phyloP scores from a whole-genome alignment of 2,888 invertebrate species.

The Hartigia nigra region DNA sequence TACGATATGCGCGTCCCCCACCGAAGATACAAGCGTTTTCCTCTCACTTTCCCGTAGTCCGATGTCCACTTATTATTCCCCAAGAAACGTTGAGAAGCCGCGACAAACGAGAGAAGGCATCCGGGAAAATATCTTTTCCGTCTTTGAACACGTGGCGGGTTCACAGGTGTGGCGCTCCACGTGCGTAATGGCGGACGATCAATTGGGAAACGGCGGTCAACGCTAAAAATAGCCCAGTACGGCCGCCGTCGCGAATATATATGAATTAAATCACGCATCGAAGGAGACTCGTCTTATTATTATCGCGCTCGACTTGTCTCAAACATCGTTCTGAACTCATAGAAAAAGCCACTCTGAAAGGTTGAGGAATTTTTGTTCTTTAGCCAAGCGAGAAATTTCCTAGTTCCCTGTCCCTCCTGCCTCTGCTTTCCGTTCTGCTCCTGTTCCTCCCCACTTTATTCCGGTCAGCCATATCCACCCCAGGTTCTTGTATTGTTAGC shows the following conservation, averaged over 20 bases:
- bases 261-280: not conserved
- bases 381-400: not conserved
- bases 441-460: not conserved
- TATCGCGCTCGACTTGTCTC: not conserved
- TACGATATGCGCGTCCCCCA: not conserved
- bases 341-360: not conserved
- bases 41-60: not conserved
- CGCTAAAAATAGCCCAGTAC: not conserved
- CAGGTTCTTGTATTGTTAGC: not conserved
- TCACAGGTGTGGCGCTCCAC: not conserved
- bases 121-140: not conserved
- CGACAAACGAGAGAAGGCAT: not conserved
- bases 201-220: not conserved
- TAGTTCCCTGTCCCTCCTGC: not conserved
- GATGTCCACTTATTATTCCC: not conserved
- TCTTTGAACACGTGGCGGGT: not conserved
- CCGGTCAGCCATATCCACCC: not conserved
- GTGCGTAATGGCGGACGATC: not conserved
- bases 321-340: not conserved
- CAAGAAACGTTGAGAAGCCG: not conserved
- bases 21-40: not conserved
- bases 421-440: not conserved
- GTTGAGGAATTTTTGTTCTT: not conserved
- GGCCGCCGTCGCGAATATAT: not conserved
- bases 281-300: not conserved